Conservation (phyloP, 2,113 vertebrate genomes). For the Sander vitreus region DNA sequence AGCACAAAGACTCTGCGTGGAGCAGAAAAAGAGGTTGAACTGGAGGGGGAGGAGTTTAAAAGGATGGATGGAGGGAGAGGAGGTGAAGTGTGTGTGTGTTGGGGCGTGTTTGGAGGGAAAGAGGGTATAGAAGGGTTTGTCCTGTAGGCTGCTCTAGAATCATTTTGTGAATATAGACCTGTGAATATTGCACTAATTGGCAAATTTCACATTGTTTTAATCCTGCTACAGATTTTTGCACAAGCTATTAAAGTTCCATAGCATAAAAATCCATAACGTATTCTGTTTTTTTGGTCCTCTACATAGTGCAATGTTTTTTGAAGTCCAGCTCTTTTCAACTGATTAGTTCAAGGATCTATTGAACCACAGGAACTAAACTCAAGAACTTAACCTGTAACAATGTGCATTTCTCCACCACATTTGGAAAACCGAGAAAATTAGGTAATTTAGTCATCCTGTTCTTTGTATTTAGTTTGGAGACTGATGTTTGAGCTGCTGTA, state of each 20-base stretch:
- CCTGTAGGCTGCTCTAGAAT: background rate
- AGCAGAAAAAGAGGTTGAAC: slow-evolving; percentile 66
- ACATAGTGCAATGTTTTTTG: background rate
- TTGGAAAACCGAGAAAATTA: background rate
- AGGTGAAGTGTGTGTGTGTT: slow-evolving; percentile 31
- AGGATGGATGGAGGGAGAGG: slow-evolving; percentile 37
- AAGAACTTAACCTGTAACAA: background rate
- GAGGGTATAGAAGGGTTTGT: slow-evolving; percentile 20
- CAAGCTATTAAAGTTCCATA: background rate
- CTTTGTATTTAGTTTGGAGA: background rate
- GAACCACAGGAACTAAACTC: background rate
- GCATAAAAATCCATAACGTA: background rate
- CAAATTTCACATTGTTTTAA: background rate
- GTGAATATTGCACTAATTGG: background rate
- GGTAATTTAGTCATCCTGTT: background rate
- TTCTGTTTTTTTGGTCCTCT: background rate
- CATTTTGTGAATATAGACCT: background rate
- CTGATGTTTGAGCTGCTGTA: background rate
- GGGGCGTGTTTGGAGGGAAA: slow-evolving; percentile 28
- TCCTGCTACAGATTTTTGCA: background rate
- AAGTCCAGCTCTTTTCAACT: background rate
- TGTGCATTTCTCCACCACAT: background rate
- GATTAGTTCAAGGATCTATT: background rate
- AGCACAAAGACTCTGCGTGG: slow-evolving; percentile 80
- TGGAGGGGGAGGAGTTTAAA: slow-evolving; percentile 62